Evolutionary conservation across 2,113 vertebrate species (phyloP).

Genomic region (Apodemus speciosus): DNA sequence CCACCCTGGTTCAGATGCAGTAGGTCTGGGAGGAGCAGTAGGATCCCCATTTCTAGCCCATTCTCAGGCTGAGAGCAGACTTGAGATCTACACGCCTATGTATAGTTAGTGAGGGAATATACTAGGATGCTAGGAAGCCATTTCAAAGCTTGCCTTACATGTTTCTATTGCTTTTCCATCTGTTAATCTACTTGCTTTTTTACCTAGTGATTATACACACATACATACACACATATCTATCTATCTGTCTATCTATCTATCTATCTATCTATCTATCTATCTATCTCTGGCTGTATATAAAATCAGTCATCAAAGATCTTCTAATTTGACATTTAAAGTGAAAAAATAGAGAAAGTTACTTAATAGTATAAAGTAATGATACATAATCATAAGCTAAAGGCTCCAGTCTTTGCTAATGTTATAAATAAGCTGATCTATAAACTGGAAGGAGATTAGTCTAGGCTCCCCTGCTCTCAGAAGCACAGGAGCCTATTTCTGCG

Average conservation of each 20-base stretch:
- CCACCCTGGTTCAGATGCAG: neutral
- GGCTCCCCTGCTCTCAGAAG: neutral
- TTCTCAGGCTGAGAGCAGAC: neutral
- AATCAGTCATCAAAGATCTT: neutral
- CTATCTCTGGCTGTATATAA: neutral
- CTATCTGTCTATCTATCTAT: no score
- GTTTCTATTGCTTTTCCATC: neutral
- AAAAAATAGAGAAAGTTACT: neutral
- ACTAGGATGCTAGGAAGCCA: neutral
- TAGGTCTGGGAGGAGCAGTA: neutral
- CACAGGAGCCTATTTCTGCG: neutral
- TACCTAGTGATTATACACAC: neutral
- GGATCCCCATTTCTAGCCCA: neutral
- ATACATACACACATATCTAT: no score
- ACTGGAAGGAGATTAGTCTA: neutral
- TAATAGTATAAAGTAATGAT: neutral
- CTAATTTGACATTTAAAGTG: neutral
- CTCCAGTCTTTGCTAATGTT: neutral
- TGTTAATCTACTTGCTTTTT: neutral
- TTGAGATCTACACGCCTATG: neutral
- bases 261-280: neutral
- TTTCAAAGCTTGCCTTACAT: neutral
- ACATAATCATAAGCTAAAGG: neutral
- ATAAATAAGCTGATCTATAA: neutral
- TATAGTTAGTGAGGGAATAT: neutral